Conservation (phyloP, 2,797 vertebrate genomes). For the Lateolabrax maculatus region DNA sequence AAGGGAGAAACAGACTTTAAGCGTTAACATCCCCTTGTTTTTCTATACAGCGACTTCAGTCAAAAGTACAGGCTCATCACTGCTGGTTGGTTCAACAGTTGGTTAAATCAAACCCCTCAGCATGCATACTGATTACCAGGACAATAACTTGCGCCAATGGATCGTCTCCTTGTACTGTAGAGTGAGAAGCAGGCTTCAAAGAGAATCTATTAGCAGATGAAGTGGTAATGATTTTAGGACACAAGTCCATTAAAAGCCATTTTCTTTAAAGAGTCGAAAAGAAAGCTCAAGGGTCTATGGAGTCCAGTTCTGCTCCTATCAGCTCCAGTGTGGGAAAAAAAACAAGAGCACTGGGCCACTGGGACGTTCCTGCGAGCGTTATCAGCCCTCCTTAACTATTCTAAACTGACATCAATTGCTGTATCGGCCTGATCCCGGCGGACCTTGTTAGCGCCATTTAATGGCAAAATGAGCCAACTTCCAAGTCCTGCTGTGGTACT, state of each 20-base stretch:
- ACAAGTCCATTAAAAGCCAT: conserved; percentile 70
- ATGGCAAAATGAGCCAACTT: conserved; percentile 78
- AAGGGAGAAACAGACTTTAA: neutral
- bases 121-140: conserved; percentile 34
- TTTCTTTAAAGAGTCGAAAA: conserved; percentile 62
- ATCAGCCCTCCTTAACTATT: conserved; percentile 79
- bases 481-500: conserved; percentile 62
- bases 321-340: conserved; percentile 55
- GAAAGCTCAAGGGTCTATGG: conserved; percentile 53
- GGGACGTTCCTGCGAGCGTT: conserved; percentile 69
- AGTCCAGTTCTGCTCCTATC: conserved; percentile 67
- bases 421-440: conserved; percentile 72
- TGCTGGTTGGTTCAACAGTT: conserved; percentile 28
- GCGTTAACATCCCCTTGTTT: conserved; percentile 23
- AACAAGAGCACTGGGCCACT: conserved; percentile 65
- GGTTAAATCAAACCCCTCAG: conserved; percentile 44
- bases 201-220: conserved; percentile 68
- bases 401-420: conserved; percentile 80
- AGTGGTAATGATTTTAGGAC: conserved; percentile 71
- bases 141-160: conserved; percentile 38
- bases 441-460: conserved; percentile 82
- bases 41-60: conserved; percentile 26
- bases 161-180: conserved; percentile 34
- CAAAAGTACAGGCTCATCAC: conserved; percentile 35
- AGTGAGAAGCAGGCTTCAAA: conserved; percentile 65